Base-by-base conservation (phyloP, 2,888 invertebrate species). In the Athrips mouffetella region DNA sequence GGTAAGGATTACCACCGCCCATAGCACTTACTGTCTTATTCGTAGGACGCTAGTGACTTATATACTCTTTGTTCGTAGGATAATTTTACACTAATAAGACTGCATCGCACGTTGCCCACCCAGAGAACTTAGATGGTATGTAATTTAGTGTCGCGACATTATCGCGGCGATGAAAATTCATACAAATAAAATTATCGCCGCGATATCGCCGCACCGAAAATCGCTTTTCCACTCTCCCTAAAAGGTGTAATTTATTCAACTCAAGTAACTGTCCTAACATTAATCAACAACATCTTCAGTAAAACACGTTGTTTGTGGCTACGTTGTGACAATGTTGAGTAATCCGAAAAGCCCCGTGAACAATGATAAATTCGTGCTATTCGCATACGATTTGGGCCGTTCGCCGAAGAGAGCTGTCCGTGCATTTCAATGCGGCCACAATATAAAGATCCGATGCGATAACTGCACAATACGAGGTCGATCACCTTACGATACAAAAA, bases 361-460 rank as follows among this genome's bases (percentile, higher is more conserved):
- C 66, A 68, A 67, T 65, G 63, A 67, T 69, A 64, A 59, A 71
- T 76, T 73, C 73, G 68, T 69, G 59, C 73, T 69, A 73, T 72
- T 74, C 77, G 71, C 73, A 74, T 79, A 75, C 66, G 71, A 74
- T 83, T 85, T 80, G 66, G 83, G 72, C 65, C 71, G 78, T 85
- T 83, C 84, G 73, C 20, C 75, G 84, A 84, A 83, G 67, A 63
- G 59, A 55, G 61, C 63, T 59, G 60, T 60, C 60, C 60, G 58
- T 66, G 86, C 81, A 87, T 87, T 65, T 66, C 74, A 85, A 87
- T 84, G 75, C 66, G 73, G 56, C 59, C 60, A 77, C 80, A 83
- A 85, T 85, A 80, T 67, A 64, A 57, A 85, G 86, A 87, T 86
- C 78, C 81, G 79, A 79, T 66, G 63, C 76, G 86, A 87, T 87